Evolutionary conservation across 2,113 vertebrate genomes (phyloP).

Genomic region (Gambusia affinis): DNA sequence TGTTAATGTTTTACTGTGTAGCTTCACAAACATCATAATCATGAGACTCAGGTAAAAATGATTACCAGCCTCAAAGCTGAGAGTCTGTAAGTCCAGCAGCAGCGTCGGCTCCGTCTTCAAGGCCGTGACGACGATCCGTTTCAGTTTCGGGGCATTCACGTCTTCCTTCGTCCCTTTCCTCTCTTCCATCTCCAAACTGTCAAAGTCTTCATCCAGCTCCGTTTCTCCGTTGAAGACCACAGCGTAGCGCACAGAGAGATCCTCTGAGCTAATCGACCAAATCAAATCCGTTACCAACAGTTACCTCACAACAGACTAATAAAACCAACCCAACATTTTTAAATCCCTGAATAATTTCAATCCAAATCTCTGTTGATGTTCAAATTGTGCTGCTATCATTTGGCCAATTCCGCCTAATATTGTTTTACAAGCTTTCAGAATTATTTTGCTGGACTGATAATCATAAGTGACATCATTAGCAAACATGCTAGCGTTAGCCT

Average conservation of each 20-base stretch:
- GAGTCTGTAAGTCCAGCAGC: constrained; percentile 82
- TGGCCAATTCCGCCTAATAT: too few species aligned
- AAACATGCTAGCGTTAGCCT: background rate
- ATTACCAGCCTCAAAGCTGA: constrained; percentile 82
- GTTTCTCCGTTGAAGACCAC: constrained; percentile 84
- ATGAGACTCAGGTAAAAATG: constrained; percentile 1
- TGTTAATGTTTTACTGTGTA: too few species aligned
- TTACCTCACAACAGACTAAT: constrained; percentile 4
- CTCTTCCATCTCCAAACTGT: constrained; percentile 76
- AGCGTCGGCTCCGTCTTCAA: constrained; percentile 84
- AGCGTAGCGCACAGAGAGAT: constrained; percentile 79
- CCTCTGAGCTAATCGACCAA: constrained; percentile 79
- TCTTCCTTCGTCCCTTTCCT: constrained; percentile 50
- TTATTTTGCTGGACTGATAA: too few species aligned
- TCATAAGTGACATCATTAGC: too few species aligned
- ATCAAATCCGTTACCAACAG: constrained; percentile 32
- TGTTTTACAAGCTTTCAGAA: too few species aligned
- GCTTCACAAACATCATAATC: background rate
- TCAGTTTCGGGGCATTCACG: constrained; percentile 79
- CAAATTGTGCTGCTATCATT: too few species aligned
- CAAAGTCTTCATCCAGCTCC: constrained; percentile 58
- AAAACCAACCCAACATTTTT: background rate
- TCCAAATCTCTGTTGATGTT: too few species aligned
- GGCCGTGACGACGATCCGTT: constrained; percentile 83
- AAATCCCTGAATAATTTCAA: too few species aligned